Evolutionary conservation across 2,888 invertebrate species (phyloP), one percentile per base, ranked within the genome.

Genomic region (Trachelus iudaicus): DNA sequence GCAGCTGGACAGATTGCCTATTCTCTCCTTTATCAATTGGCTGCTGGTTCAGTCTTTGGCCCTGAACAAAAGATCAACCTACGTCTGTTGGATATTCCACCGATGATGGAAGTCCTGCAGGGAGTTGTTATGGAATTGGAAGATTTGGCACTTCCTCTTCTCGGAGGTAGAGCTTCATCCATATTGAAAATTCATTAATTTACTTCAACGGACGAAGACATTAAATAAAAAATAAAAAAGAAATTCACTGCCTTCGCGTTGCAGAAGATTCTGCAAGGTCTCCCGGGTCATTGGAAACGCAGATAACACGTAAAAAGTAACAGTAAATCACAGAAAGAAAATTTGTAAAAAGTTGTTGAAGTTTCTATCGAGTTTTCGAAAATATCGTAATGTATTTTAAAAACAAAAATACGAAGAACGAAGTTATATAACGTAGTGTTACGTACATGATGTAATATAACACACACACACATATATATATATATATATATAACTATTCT

Each of bases 1-100:
- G 99, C 99, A 86, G 99, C 99, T 80, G 99, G 99, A 31, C 99
- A 99, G 93, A 99, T 99, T 86, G 99, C 98, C 80, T 99, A 99
- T 92, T 99, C 99, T 3, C 93, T 99, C 73, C 93, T 99, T 23
- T 98, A 98, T 90, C 97, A 98, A 93, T 94, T 99, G 85, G 98
- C 98, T 23, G 98, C 98, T 87, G 99, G 99, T 80, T 96, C 97
- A 91, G 98, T 99, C 0, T 99, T 99, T 92, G 99, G 99, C 40
- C 93, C 94, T 75, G 93, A 97, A 74, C 98, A 98, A 92, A 96
- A 97, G 0, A 93, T 99, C 34, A 95, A 95, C 89, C 94, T 99
- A 74, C 96, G 97, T 90, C 94, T 99, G 83, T 93, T 99, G 86
- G 99, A 99, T 93, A 99, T 99, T 88, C 95, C 97, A 79, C 96